Base-by-base conservation (phyloP, 2,797 vertebrate genomes). In the Sternotherus odoratus region DNA sequence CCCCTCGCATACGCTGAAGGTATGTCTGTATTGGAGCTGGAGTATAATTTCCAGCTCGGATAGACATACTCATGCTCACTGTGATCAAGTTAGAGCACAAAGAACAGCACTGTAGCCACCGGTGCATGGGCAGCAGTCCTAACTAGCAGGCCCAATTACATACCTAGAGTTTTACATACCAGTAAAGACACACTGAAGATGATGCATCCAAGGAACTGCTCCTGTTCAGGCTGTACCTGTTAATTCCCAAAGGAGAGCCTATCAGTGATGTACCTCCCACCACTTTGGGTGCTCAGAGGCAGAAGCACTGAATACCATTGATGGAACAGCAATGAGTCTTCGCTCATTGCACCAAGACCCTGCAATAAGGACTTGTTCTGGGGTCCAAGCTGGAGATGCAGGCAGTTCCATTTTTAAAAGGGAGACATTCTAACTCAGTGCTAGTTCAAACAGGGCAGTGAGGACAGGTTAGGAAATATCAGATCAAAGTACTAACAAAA, bases 401-500 rank as follows among this genome's bases (percentile, higher is more conserved):
- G 12, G 12, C 24, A 74, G 13, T 46, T 74, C 7, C 24, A 15
- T 28, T 74, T 74, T 74, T 28, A 24, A 1, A 3, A 49, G 60
- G 53, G 26, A 36, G 5, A n/a, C 43, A 6, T 53, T 80, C 63
- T 28, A 8, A 66, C n/a, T 2, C 46, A 11, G 49, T n/a, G 36
- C 30, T 56, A 3, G 16, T 1, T 53, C n/a, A 50, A 46, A 15
- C 0, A 28, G 56, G 28, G 56, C 30, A 88, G 53, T 0, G 5
- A 15, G 2, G 82, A 60, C 30, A 74, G 19, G 39, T 53, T 83
- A n/a, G 86, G 91, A 77, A 80, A 39, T 10, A 74, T 79, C 87
- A 91, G 85, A 46, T 60, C 66, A 28, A 72, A 56, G 66, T 1
- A 78, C 75, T 82, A 88, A 56, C 49, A 46, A 86, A 39, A 57